These are phyloP conservation scores for Coregonus ussuriensis DNA, from an alignment of 2,797 vertebrate species.

Conservation along the genomic window DNA sequence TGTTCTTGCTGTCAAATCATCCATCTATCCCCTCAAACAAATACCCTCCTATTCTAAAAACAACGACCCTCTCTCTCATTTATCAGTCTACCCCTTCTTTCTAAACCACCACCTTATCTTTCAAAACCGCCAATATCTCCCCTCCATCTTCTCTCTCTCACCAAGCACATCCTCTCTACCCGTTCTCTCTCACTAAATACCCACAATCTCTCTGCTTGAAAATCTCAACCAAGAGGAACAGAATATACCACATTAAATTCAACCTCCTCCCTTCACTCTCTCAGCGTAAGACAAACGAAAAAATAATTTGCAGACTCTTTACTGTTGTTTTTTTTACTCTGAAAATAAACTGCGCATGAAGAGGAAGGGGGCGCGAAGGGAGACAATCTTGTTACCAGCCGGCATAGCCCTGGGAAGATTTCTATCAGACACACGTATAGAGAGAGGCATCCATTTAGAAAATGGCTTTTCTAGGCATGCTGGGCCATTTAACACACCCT, in stretches of 20 bases:
- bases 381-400: slow-evolving; percentile 81
- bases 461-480: slow-evolving; percentile 83
- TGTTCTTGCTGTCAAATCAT: not conserved
- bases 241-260: slow-evolving; percentile 45
- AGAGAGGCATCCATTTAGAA: slow-evolving; percentile 85
- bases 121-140: too few species aligned
- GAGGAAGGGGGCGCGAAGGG: slow-evolving; percentile 64
- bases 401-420: slow-evolving; percentile 78
- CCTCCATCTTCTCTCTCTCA: not conserved
- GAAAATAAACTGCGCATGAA: slow-evolving; percentile 76
- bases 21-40: not conserved
- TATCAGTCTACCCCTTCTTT: not conserved
- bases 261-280: slow-evolving; percentile 48
- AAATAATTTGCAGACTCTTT: slow-evolving; percentile 68
- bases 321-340: slow-evolving; percentile 34
- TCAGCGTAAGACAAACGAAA: slow-evolving; percentile 56
- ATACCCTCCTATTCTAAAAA: not conserved
- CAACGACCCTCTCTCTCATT: not conserved
- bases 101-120: not conserved
- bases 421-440: slow-evolving; percentile 80
- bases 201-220: slow-evolving; percentile 21
- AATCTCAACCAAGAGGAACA: slow-evolving; percentile 17
- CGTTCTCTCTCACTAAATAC: slow-evolving; percentile 28
- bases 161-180: not conserved
- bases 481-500: slow-evolving; percentile 83